Evolutionary conservation across 2,797 vertebrate species (phyloP).

Genomic region (Ciconia nigra): DNA sequence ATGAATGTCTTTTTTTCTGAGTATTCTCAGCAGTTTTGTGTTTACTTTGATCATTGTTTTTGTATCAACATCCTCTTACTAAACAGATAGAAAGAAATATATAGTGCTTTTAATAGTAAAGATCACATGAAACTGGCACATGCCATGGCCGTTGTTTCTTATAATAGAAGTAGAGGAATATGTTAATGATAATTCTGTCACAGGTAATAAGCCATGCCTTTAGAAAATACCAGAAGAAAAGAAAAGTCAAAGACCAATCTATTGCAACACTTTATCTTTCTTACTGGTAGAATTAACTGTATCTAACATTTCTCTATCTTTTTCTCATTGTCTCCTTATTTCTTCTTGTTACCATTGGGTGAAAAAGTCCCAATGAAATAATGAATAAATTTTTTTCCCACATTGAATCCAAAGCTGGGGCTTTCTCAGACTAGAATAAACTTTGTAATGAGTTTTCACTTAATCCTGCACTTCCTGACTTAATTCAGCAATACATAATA

Average conservation of each 20-base stretch:
- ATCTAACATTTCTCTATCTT: background rate
- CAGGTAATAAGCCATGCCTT: background rate
- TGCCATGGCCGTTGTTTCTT: background rate
- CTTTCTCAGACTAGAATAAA: background rate
- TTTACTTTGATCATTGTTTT: background rate
- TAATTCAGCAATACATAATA: background rate
- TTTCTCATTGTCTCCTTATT: background rate
- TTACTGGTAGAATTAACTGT: background rate
- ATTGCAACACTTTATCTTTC: background rate
- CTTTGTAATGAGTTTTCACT: background rate
- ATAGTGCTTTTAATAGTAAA: background rate
- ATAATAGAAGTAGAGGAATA: background rate
- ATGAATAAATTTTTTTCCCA: background rate
- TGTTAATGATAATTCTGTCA: background rate
- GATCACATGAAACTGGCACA: background rate
- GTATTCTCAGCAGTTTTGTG: background rate
- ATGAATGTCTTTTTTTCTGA: background rate
- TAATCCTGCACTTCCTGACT: background rate
- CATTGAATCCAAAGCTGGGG: background rate
- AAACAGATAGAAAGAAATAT: background rate
- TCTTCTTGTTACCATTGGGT: background rate
- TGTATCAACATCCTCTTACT: background rate
- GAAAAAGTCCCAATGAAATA: background rate
- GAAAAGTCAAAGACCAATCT: background rate
- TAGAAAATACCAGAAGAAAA: background rate